Evolutionary conservation across 2,888 invertebrate genomes (phyloP).

Genomic region (Chalcosyrphus nemorum): DNA sequence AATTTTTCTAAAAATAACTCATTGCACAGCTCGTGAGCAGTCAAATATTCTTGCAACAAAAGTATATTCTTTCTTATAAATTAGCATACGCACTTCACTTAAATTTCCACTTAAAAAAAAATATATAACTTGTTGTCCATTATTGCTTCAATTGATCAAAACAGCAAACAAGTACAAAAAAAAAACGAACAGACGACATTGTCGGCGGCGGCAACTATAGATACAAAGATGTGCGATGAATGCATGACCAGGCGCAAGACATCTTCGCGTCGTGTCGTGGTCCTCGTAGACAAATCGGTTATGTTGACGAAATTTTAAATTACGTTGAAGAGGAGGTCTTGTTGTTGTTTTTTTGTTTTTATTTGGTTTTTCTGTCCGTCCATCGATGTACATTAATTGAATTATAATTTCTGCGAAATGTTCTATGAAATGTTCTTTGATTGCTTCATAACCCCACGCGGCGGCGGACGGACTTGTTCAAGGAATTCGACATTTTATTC

Average conservation of each 20-base stretch:
- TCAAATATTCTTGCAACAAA: background rate
- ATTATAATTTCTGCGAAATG: slow-evolving; percentile 53
- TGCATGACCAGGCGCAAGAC: slow-evolving; percentile 40
- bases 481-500: slow-evolving; percentile 34
- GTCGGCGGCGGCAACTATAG: background rate
- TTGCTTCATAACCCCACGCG: slow-evolving; percentile 18
- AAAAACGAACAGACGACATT: background rate
- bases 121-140: background rate
- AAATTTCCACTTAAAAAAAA: background rate
- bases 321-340: background rate
- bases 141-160: slow-evolving; percentile 35
- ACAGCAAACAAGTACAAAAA: background rate
- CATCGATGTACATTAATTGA: slow-evolving; percentile 51
- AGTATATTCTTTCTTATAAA: slow-evolving; percentile 1
- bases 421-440: slow-evolving; percentile 52
- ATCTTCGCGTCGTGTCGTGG: slow-evolving; percentile 6
- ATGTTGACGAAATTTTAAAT: slow-evolving; percentile 46
- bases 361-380: background rate
- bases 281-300: slow-evolving; percentile 51
- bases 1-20: background rate
- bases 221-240: slow-evolving; percentile 36
- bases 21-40: background rate
- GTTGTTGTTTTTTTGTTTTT: too few relatives aligned
- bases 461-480: background rate
- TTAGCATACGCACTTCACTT: slow-evolving; percentile 20